Evolutionary conservation across 2,888 invertebrate species (phyloP).

Genomic region (Osmoderma eremita): DNA sequence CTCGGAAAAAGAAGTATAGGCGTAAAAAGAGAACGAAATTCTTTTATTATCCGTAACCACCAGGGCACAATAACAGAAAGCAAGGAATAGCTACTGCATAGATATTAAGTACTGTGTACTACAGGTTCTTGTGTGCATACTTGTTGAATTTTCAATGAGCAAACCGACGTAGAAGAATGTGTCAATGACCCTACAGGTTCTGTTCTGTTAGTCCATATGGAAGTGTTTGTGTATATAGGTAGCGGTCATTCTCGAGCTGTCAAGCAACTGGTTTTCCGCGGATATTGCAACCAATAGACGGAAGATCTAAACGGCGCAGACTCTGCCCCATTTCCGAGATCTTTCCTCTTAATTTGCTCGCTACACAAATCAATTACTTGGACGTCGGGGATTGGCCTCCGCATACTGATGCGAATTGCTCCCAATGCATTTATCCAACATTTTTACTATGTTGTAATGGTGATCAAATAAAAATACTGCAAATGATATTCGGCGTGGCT

Average conservation of each 20-base stretch:
- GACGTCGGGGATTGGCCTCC: no score
- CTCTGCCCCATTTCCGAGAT: no score
- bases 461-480: no score
- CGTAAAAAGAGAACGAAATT: conserved; percentile 6
- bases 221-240: conserved; percentile 4
- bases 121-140: conserved; percentile 17
- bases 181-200: conserved; percentile 29
- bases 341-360: no score
- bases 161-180: conserved; percentile 18
- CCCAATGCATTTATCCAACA: no score
- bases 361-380: no score
- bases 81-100: conserved; percentile 9
- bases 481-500: no score
- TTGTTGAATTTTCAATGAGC: conserved; percentile 34
- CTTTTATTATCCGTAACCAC: conserved; percentile 19
- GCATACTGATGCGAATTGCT: no score
- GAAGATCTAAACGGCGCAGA: no score
- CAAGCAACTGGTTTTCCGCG: conserved; percentile 14
- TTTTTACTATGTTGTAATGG: no score
- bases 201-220: conserved; percentile 26
- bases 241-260: conserved; percentile 25
- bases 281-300: no score
- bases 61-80: conserved; percentile 8
- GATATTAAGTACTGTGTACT: conserved; percentile 1
- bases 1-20: neutral